These are phyloP conservation scores for Chrysopa pallens DNA, from an alignment of 1,140 invertebrate species.

Conservation along the genomic window DNA sequence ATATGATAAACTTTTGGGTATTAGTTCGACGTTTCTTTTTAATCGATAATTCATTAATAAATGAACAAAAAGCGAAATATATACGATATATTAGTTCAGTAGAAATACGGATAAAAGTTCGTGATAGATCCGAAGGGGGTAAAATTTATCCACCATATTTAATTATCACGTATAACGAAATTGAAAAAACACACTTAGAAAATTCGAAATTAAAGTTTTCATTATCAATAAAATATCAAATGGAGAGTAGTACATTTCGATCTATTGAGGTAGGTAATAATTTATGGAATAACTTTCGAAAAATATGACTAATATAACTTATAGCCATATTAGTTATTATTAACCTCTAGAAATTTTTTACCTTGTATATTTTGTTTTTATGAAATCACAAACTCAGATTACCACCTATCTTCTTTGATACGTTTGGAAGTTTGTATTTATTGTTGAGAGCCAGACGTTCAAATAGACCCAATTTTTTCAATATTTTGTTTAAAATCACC, in stretches of 20 bases:
- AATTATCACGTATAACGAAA: conserved; percentile 31
- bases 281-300: too few relatives aligned
- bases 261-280: conserved; percentile 27
- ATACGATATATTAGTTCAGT: conserved; percentile 22
- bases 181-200: conserved; percentile 24
- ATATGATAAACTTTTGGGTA: conserved; percentile 29
- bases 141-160: conserved; percentile 39
- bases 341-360: too few relatives aligned
- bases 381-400: too few relatives aligned
- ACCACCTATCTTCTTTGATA: conserved; percentile 3
- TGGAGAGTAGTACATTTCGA: conserved; percentile 26
- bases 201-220: conserved; percentile 26
- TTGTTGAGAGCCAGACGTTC: too few relatives aligned
- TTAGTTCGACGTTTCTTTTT: conserved; percentile 44
- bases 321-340: too few relatives aligned
- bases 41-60: conserved; percentile 34
- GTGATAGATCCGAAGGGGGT: conserved; percentile 23
- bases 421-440: too few relatives aligned
- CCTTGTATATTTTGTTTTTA: too few relatives aligned
- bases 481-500: too few relatives aligned
- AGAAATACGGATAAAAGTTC: neutral
- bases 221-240: conserved; percentile 36
- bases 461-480: too few relatives aligned
- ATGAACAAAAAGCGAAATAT: conserved; percentile 10
- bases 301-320: too few relatives aligned